These are phyloP conservation scores for Orthonevra nobilis DNA, from an alignment of 2,888 invertebrate species.

Conservation along the genomic window DNA sequence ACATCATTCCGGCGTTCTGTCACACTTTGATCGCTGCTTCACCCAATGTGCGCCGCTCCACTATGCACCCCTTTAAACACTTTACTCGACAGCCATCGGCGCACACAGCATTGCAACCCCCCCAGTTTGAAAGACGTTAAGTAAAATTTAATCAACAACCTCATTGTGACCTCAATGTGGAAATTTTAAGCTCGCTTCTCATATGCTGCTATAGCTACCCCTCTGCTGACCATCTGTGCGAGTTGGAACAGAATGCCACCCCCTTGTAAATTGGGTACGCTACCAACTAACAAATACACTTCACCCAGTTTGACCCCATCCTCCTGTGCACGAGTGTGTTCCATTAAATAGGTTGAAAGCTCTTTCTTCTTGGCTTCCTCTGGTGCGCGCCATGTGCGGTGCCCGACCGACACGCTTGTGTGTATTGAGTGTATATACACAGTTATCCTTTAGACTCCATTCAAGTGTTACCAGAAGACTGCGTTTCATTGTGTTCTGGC, in stretches of 20 bases:
- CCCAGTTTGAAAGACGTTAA: conserved; percentile 32
- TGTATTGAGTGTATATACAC: neutral
- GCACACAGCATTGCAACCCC: no score
- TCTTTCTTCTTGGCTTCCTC: conserved; percentile 3
- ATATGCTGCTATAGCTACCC: neutral
- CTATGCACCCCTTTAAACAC: conserved; percentile 1
- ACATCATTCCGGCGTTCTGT: conserved; percentile 8
- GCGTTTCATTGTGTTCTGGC: conserved; percentile 15
- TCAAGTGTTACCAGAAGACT: conserved; percentile 43
- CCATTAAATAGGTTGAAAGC: conserved; percentile 44
- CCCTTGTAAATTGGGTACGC: no score
- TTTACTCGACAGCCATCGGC: conserved; percentile 2
- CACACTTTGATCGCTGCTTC: conserved; percentile 5
- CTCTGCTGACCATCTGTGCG: conserved; percentile 35
- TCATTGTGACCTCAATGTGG: conserved; percentile 56
- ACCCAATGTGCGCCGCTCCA: no score
- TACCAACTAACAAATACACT: conserved; percentile 39
- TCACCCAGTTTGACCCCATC: conserved; percentile 16
- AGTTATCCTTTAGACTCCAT: conserved; percentile 30
- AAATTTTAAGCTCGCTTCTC: conserved; percentile 43
- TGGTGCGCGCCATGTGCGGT: neutral
- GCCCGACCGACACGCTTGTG: neutral
- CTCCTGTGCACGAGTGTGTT: neutral
- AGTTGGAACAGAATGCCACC: no score
- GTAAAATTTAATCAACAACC: conserved; percentile 58